Evolutionary conservation across 2,888 invertebrate genomes (phyloP).

Genomic region (Empis livida): DNA sequence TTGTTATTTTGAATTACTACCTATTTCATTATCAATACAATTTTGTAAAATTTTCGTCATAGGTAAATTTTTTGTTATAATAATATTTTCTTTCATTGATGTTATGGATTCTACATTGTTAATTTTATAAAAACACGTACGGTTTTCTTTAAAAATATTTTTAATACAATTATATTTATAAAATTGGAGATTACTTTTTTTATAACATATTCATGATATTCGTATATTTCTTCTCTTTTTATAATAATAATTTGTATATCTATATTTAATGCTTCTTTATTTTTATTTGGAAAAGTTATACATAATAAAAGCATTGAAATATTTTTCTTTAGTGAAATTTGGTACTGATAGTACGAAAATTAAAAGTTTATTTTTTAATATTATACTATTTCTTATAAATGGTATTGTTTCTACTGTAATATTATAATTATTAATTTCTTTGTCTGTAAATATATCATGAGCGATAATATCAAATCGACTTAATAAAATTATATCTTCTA

Average conservation of each 20-base stretch:
- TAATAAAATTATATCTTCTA: conserved; percentile 1
- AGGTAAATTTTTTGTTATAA: too few species aligned
- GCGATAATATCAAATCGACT: conserved; percentile 1
- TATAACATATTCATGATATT: too few species aligned
- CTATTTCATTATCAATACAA: too few species aligned
- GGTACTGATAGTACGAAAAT: not conserved
- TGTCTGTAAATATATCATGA: conserved; percentile 1
- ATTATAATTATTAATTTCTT: conserved; percentile 3
- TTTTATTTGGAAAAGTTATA: not conserved
- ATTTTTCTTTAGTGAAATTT: not conserved
- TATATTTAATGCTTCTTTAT: not conserved
- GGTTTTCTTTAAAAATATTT: too few species aligned
- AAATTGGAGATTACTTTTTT: too few species aligned
- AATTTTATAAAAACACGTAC: too few species aligned
- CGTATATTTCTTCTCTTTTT: not conserved
- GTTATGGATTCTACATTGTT: too few species aligned
- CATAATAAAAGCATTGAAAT: not conserved
- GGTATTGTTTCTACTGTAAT: not conserved
- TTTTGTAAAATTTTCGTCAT: too few species aligned
- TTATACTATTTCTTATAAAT: not conserved
- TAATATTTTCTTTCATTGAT: too few species aligned
- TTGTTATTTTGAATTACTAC: too few species aligned
- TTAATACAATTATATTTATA: too few species aligned
- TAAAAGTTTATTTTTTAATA: not conserved
- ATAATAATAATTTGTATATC: not conserved